A percentile compares a stretch with the other conserved stretches of the same genome.
These are phyloP conservation scores for Sebastes schlegelii DNA, from an alignment of 2,113 vertebrate species.

Conservation along the genomic window DNA sequence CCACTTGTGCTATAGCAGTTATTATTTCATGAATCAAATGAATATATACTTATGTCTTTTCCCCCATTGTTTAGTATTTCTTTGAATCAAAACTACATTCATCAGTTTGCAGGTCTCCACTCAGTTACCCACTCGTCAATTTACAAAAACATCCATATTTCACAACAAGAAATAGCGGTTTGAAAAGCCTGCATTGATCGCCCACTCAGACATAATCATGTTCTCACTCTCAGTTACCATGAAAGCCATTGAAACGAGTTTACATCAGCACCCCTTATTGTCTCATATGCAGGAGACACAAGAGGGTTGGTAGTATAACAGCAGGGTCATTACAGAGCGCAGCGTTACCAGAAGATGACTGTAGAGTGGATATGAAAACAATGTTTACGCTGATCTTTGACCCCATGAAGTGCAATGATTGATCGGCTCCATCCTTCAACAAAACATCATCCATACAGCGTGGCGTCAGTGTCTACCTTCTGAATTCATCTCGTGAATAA, in stretches of 20 bases:
- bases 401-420: neutral
- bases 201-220: constrained; percentile 34
- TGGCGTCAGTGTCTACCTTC: neutral
- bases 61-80: neutral
- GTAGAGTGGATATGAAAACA: neutral
- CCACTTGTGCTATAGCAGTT: neutral
- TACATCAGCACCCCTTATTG: neutral
- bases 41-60: neutral
- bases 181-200: constrained; percentile 15
- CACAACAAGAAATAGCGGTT: neutral
- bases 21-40: neutral
- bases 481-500: constrained; percentile 37
- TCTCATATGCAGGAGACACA: constrained; percentile 12
- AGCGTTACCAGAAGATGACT: neutral
- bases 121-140: neutral
- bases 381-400: neutral
- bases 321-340: neutral
- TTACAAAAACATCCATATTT: neutral
- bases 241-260: constrained; percentile 38
- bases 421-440: neutral
- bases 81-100: neutral
- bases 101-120: neutral
- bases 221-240: constrained; percentile 40
- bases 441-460: neutral
- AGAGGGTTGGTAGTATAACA: neutral